Evolutionary conservation across 1,140 invertebrate species (phyloP).

Genomic region (Magallana gigas): DNA sequence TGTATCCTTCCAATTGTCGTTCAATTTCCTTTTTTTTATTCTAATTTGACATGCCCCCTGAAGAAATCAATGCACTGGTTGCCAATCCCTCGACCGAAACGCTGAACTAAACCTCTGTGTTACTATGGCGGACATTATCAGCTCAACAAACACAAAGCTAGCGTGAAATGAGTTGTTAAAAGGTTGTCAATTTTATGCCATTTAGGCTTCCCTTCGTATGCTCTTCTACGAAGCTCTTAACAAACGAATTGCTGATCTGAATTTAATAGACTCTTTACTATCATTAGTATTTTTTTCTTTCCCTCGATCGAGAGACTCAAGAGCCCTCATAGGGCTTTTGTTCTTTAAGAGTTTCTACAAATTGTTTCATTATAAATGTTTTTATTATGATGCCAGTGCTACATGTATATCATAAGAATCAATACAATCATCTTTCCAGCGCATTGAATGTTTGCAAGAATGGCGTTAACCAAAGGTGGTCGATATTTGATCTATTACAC

Average conservation of each 20-base stretch:
- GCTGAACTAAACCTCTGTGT: neutral
- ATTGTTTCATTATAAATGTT: conserved; percentile 2
- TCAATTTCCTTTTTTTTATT: conserved; percentile 20
- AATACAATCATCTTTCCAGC: no score
- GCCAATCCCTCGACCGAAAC: neutral
- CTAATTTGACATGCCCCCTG: conserved; percentile 23
- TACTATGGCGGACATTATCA: conserved; percentile 8
- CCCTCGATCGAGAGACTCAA: neutral
- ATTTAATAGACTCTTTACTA: conserved; percentile 18
- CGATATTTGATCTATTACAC: no score
- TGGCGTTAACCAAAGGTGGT: no score
- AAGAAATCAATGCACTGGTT: conserved; percentile 10
- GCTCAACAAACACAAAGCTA: conserved; percentile 25
- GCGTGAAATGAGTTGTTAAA: conserved; percentile 43
- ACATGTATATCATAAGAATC: no score
- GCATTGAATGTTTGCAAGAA: no score
- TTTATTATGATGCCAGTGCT: neutral
- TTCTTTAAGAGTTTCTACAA: neutral
- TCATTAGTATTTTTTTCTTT: neutral
- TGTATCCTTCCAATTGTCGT: neutral
- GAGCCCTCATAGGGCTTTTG: neutral
- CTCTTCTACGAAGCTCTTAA: neutral
- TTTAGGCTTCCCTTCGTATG: conserved; percentile 17
- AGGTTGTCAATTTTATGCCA: conserved; percentile 37
- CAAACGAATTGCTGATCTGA: conserved; percentile 25